Conservation (phyloP, 2,113 vertebrate species). For the Eudyptes chrysolophus region DNA sequence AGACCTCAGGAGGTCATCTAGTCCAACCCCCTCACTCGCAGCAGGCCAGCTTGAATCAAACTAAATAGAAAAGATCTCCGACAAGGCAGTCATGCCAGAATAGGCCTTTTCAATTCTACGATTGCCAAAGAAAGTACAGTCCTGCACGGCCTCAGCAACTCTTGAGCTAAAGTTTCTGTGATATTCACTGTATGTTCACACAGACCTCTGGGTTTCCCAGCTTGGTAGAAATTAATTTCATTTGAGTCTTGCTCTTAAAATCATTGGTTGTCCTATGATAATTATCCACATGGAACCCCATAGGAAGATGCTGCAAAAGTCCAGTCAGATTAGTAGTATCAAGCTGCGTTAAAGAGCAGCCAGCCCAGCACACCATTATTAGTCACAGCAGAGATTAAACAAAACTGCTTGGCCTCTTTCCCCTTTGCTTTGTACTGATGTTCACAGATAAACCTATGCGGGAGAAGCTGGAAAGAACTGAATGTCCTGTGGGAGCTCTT, state of each 20-base stretch:
- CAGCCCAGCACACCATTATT: slow-evolving; percentile 21
- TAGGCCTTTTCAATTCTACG: not conserved
- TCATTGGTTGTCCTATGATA: not conserved
- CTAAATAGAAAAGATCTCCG: not conserved
- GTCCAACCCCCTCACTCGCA: rapidly evolving
- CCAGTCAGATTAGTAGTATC: not conserved
- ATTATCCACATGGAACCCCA: not conserved
- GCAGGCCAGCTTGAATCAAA: not conserved
- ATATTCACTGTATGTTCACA: not conserved
- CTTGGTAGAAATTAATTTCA: not conserved
- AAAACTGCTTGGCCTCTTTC: slow-evolving; percentile 61
- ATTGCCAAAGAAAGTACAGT: not conserved
- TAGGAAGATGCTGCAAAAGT: not conserved
- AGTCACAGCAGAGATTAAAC: slow-evolving; percentile 56
- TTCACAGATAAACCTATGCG: slow-evolving; percentile 27
- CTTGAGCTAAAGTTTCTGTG: not conserved
- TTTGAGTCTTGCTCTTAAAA: not conserved
- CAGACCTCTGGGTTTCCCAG: not conserved
- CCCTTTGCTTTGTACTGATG: slow-evolving; percentile 46
- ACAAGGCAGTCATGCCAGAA: not conserved
- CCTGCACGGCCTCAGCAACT: not conserved
- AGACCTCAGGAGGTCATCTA: not conserved
- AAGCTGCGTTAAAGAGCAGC: not conserved
- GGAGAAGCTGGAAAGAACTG: slow-evolving; percentile 58
- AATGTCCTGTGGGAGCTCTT: slow-evolving; percentile 60